These are phyloP conservation scores for Hydrolagus affinis DNA, from an alignment of 2,113 vertebrate species.

Conservation along the genomic window DNA sequence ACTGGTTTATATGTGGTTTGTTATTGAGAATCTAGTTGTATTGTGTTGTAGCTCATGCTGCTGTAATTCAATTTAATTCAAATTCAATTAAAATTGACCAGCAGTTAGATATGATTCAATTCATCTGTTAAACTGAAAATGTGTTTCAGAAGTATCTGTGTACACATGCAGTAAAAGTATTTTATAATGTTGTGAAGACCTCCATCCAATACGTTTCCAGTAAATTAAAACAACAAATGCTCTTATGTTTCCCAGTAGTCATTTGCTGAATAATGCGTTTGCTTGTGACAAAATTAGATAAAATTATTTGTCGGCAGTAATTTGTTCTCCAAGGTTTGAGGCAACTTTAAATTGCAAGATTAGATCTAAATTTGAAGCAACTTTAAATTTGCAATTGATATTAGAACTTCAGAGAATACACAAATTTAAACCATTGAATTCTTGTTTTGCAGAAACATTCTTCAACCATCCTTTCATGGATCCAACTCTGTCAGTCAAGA, in stretches of 20 bases:
- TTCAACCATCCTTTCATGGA: constrained; percentile 90
- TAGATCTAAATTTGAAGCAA: neutral
- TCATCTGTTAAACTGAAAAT: neutral
- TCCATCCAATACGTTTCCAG: no score
- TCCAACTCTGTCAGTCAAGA: constrained; percentile 74
- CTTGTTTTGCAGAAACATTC: constrained; percentile 69
- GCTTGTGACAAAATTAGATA: neutral
- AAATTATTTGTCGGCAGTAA: neutral
- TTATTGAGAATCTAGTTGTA: neutral
- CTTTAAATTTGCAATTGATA: neutral
- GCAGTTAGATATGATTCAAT: neutral
- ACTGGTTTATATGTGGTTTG: neutral
- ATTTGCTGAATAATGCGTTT: neutral
- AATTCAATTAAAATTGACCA: neutral
- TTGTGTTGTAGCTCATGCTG: neutral
- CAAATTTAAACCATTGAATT: constrained; percentile 26
- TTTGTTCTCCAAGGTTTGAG: neutral
- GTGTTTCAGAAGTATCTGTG: neutral
- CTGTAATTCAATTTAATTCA: neutral
- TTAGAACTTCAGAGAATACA: neutral
- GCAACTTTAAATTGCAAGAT: neutral
- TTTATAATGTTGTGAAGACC: neutral
- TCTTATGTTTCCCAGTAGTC: neutral
- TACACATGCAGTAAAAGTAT: neutral
- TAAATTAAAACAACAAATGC: neutral